A percentile compares a stretch with the other conserved stretches of the same genome.
Conservation (phyloP, 2,113 vertebrate genomes). For the Lamprologus speciosus region DNA sequence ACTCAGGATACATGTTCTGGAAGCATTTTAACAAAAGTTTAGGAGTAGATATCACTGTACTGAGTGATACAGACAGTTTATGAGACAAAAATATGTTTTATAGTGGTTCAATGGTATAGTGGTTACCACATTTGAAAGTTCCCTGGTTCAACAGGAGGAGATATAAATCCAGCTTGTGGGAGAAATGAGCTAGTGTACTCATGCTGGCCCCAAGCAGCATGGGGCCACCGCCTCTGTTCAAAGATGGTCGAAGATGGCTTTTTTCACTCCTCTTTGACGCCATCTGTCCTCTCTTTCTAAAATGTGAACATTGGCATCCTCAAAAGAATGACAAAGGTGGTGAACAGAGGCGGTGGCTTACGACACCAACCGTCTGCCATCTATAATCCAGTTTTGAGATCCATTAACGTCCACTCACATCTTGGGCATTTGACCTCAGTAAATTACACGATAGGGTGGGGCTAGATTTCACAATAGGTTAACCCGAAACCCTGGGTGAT, state of each 20-base stretch:
- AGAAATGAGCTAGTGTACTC: neutral
- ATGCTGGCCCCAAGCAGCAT: neutral
- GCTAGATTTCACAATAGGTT: neutral
- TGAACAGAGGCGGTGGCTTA: neutral
- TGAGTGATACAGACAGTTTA: neutral
- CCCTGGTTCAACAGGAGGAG: neutral
- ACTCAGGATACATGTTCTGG: neutral
- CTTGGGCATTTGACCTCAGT: neutral
- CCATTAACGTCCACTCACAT: neutral
- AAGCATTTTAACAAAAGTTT: neutral
- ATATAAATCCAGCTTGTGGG: neutral
- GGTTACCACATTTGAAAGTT: neutral
- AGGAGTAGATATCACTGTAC: neutral
- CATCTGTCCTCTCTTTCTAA: neutral
- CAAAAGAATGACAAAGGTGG: neutral
- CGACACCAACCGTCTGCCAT: neutral
- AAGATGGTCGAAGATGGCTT: neutral
- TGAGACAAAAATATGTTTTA: neutral
- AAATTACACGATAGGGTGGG: neutral
- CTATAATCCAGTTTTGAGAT: neutral
- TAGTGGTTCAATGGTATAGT: neutral
- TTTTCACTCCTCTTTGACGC: neutral
- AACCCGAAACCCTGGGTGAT: neutral
- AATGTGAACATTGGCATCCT: neutral
- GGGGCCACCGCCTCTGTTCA: neutral